Evolutionary conservation across 1,140 invertebrate species (phyloP).

Genomic region (Aphaenogaster rudis): DNA sequence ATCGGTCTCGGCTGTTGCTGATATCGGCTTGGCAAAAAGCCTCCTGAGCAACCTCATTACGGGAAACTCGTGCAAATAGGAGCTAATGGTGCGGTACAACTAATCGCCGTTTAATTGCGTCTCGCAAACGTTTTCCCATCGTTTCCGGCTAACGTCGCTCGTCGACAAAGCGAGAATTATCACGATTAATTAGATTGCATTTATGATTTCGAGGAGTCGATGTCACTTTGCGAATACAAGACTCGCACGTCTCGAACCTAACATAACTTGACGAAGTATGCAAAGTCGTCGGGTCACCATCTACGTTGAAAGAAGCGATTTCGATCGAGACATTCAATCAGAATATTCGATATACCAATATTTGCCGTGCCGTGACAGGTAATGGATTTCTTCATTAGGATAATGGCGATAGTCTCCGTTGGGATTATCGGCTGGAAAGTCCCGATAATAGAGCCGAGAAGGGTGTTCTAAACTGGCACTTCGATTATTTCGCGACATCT

Average conservation of each 20-base stretch:
- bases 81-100: neutral
- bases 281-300: neutral
- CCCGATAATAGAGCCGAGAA: constrained; percentile 46
- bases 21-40: constrained; percentile 29
- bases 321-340: constrained; percentile 46
- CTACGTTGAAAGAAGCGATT: neutral
- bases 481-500: neutral
- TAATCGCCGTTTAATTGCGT: constrained; percentile 42
- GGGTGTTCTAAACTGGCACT: constrained; percentile 45
- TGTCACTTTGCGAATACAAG: neutral
- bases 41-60: constrained; percentile 11
- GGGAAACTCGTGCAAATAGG: neutral
- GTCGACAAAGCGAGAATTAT: neutral
- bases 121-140: neutral
- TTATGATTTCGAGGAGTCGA: neutral
- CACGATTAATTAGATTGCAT: neutral
- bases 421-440: constrained; percentile 51
- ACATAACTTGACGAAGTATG: neutral
- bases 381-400: constrained; percentile 75
- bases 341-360: constrained; percentile 63
- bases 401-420: constrained; percentile 52
- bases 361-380: constrained; percentile 51
- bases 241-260: neutral
- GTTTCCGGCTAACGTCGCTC: neutral
- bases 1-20: neutral